Evolutionary conservation across 2,888 invertebrate species (phyloP).

Genomic region (Lochmaea crataegi): DNA sequence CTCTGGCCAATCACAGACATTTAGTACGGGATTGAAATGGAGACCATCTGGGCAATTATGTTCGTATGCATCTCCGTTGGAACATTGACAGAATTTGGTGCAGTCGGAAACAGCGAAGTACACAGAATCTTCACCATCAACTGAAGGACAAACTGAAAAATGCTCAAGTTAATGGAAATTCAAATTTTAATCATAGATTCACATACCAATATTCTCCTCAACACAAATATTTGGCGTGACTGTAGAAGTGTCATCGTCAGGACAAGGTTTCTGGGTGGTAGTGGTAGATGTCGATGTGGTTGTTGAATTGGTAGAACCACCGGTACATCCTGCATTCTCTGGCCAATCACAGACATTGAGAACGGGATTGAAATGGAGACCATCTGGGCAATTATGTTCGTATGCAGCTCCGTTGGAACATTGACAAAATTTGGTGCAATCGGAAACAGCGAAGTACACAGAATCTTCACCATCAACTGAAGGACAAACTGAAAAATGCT

Average conservation of each 20-base stretch:
- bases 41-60: conserved; percentile 47
- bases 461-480: too few relatives aligned
- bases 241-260: not conserved
- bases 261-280: not conserved
- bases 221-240: not conserved
- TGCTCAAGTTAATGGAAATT: too few relatives aligned
- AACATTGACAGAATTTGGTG: conserved; percentile 46
- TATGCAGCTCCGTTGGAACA: too few relatives aligned
- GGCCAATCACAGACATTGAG: too few relatives aligned
- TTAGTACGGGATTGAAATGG: conserved; percentile 46
- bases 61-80: conserved; percentile 49
- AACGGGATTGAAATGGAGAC: conserved; percentile 38
- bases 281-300: not conserved
- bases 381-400: conserved; percentile 38
- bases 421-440: too few relatives aligned
- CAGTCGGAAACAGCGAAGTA: conserved; percentile 43
- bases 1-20: conserved; percentile 50
- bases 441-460: too few relatives aligned
- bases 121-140: conserved; percentile 36
- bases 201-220: conserved; percentile 4
- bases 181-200: not conserved
- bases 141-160: conserved; percentile 43
- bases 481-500: too few relatives aligned
- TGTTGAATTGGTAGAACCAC: too few relatives aligned
- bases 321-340: too few relatives aligned